Conservation (phyloP, 2,113 vertebrate species). For the Xiphophorus maculatus region DNA sequence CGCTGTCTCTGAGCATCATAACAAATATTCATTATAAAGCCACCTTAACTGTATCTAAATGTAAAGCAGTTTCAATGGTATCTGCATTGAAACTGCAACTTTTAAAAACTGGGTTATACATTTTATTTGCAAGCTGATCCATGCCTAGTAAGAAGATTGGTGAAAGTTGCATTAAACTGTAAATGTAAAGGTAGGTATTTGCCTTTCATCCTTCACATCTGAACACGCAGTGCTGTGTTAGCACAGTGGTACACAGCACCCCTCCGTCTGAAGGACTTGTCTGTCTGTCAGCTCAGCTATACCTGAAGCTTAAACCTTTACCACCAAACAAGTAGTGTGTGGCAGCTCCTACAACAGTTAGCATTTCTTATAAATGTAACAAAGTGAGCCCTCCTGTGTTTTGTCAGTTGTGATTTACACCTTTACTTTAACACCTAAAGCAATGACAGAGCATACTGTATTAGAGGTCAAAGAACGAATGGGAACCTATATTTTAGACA, state of each 20-base stretch:
- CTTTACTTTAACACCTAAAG: not conserved
- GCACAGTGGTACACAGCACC: not conserved
- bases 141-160: too few species aligned
- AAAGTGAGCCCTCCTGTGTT: not conserved
- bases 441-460: not conserved
- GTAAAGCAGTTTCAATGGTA: too few species aligned
- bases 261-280: not conserved
- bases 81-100: too few species aligned
- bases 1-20: too few species aligned
- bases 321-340: not conserved
- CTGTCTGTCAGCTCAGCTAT: not conserved
- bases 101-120: too few species aligned
- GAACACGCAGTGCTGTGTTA: not conserved
- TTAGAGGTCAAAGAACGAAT: not conserved
- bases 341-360: not conserved
- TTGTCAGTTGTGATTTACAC: not conserved
- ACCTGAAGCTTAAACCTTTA: not conserved
- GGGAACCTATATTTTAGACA: too few species aligned
- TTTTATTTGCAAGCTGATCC: too few species aligned
- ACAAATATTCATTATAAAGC: too few species aligned
- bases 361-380: not conserved
- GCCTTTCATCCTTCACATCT: not conserved
- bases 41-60: too few species aligned
- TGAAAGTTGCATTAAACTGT: too few species aligned
- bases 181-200: too few species aligned